phyloP scores from a whole-genome alignment of 2,888 invertebrate species.

The Vandiemenella viatica region DNA sequence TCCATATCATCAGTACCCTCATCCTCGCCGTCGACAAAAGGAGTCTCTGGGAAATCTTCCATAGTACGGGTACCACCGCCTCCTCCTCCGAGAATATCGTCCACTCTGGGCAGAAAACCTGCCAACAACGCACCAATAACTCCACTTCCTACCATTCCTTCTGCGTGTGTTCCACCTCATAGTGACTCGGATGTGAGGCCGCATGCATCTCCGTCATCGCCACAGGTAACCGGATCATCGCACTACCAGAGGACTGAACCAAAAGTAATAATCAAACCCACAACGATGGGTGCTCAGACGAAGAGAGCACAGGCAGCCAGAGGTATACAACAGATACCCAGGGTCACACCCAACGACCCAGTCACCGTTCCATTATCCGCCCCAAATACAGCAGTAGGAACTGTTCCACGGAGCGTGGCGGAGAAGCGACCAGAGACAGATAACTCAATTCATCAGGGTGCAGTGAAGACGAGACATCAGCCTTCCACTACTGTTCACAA shows the following conservation, averaged over 20 bases:
- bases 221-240: slow-evolving; percentile 14
- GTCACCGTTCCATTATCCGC: no score
- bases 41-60: slow-evolving; percentile 8
- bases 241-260: slow-evolving; percentile 33
- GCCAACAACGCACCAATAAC: slow-evolving; percentile 11
- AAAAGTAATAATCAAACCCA: slow-evolving; percentile 45
- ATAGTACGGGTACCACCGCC: slow-evolving; percentile 36
- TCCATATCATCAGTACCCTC: no score
- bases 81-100: slow-evolving; percentile 62
- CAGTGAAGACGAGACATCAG: neutral
- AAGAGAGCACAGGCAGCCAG: slow-evolving; percentile 23
- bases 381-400: no score
- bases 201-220: neutral
- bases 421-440: no score
- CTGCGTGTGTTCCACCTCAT: no score
- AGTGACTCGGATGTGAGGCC: neutral
- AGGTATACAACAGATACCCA: slow-evolving; percentile 22
- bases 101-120: slow-evolving; percentile 44
- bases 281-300: slow-evolving; percentile 24
- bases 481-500: neutral
- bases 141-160: no score
- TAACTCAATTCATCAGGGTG: neutral
- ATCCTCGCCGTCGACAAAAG: slow-evolving; percentile 4
- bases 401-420: no score
- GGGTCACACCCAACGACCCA: slow-evolving; percentile 18